Conservation (phyloP, 2,888 invertebrate species). For the Chloroclysta siterata region DNA sequence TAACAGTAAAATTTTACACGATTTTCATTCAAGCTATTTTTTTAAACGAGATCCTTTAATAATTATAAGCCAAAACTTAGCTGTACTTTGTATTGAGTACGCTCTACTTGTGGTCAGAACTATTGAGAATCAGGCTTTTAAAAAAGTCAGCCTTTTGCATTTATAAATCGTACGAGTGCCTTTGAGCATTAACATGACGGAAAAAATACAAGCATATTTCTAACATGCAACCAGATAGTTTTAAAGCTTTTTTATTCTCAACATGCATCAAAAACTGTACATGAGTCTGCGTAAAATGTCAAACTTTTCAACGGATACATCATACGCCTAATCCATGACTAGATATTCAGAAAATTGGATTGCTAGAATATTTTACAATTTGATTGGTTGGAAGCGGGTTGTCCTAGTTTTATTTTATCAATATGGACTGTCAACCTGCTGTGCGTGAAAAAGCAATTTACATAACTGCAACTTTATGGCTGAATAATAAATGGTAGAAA, state of each 20-base stretch:
- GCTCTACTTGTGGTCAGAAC: no score
- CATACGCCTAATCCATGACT: slow-evolving; percentile 5
- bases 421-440: slow-evolving; percentile 28
- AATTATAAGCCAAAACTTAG: no score
- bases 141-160: no score
- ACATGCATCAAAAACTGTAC: not conserved
- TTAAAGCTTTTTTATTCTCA: no score
- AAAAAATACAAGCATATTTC: no score
- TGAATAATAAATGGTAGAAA: slow-evolving; percentile 6
- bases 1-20: no score
- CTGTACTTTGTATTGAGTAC: no score
- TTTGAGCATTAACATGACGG: no score
- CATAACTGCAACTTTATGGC: slow-evolving; percentile 26
- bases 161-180: no score
- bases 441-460: slow-evolving; percentile 31
- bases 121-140: no score
- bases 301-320: not conserved
- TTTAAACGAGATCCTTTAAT: no score
- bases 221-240: not conserved
- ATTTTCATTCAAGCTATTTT: no score
- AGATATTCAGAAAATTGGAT: slow-evolving; percentile 11
- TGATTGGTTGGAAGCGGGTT: slow-evolving; percentile 17
- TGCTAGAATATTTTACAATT: slow-evolving; percentile 18
- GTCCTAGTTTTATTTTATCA: slow-evolving; percentile 27
- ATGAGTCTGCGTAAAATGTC: not conserved